Conservation (phyloP, 2,113 vertebrate species). For the Cochlearius cochlearius region DNA sequence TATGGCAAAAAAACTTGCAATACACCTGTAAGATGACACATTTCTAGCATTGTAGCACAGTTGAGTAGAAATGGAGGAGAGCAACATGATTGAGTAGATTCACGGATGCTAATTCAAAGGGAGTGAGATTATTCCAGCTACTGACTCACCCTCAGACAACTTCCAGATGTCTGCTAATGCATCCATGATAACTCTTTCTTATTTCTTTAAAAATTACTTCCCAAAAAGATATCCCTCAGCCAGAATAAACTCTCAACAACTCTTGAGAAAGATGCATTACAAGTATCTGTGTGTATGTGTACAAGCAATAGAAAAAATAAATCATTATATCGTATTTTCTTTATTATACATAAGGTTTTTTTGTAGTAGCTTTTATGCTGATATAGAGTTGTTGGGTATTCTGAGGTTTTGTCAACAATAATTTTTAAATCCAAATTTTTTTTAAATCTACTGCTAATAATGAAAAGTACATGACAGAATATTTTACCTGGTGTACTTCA, state of each 20-base stretch:
- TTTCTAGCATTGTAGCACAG: not conserved
- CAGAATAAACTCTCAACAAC: not conserved
- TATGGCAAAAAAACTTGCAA: not conserved
- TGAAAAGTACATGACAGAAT: not conserved
- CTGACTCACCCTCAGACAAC: not conserved
- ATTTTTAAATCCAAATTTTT: not conserved
- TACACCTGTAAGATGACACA: not conserved
- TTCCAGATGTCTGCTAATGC: not conserved
- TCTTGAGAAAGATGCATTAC: not conserved
- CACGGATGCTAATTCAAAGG: not conserved
- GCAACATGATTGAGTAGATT: not conserved
- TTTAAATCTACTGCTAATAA: not conserved
- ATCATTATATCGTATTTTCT: not conserved
- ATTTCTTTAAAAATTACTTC: not conserved
- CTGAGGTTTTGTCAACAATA: not conserved
- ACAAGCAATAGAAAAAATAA: not conserved
- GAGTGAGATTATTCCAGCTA: not conserved
- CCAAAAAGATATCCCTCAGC: not conserved
- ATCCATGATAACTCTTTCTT: not conserved
- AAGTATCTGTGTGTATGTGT: not conserved
- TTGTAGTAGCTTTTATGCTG: not conserved
- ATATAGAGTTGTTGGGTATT: not conserved
- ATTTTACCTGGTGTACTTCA: not conserved
- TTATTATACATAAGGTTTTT: not conserved
- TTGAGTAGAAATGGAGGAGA: not conserved